A percentile compares a stretch with the other conserved stretches of the same genome.
Evolutionary conservation across 2,113 vertebrate species (phyloP).

Genomic region (Thermophis baileyi): DNA sequence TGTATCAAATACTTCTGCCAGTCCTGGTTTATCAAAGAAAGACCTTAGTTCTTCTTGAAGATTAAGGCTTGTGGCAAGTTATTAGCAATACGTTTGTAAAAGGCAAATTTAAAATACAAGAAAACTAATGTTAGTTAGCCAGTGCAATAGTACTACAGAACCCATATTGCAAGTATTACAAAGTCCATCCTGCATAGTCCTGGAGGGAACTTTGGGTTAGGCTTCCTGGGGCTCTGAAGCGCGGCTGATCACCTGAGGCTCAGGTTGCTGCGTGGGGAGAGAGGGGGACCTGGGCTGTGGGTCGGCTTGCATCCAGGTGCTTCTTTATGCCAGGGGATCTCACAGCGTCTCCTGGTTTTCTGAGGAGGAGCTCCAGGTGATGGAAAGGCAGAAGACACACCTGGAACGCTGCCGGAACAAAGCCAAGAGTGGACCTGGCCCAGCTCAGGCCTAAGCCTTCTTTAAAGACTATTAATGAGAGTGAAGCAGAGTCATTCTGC

Average conservation of each 20-base stretch:
- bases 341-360: background rate
- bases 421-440: background rate
- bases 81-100: background rate
- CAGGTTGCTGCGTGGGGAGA: background rate
- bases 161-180: background rate
- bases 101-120: background rate
- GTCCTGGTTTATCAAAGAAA: background rate
- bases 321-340: background rate
- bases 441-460: background rate
- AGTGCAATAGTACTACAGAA: background rate
- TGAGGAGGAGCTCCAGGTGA: background rate
- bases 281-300: background rate
- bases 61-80: background rate
- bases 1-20: background rate
- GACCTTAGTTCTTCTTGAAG: background rate
- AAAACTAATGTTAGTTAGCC: background rate
- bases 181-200: background rate
- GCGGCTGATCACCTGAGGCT: background rate
- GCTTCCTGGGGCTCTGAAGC: background rate
- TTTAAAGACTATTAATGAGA: too few species aligned
- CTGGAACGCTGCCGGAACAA: background rate
- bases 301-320: background rate
- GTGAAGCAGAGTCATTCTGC: background rate
- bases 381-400: background rate
- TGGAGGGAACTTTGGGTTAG: background rate